A percentile compares a stretch with the other conserved stretches of the same genome.
Conservation (phyloP, 2,888 invertebrate species). For the Zootermopsis nevadensis region DNA sequence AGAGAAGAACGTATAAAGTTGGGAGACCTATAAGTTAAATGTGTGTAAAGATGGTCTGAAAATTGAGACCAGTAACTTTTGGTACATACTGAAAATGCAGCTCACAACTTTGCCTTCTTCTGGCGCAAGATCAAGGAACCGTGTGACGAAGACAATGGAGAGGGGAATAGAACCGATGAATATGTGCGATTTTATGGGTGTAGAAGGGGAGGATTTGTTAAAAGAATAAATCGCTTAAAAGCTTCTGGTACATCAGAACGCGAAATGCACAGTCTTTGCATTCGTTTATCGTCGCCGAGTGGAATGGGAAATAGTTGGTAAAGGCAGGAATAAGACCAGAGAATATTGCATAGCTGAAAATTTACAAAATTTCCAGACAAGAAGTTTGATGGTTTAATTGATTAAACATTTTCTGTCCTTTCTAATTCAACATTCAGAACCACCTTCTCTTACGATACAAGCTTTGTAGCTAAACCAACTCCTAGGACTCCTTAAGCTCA, state of each 20-base stretch:
- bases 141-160: not conserved
- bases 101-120: not conserved
- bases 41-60: conserved; percentile 4
- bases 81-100: not conserved
- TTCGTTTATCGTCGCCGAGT: not conserved
- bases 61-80: not conserved
- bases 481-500: no score
- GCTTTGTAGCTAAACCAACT: no score
- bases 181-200: no score
- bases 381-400: no score
- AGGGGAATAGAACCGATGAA: not conserved
- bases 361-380: no score
- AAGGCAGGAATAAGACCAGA: no score
- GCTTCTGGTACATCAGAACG: not conserved
- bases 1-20: not conserved
- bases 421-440: no score
- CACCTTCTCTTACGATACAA: no score
- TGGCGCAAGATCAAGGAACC: not conserved
- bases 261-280: not conserved
- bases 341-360: no score
- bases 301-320: not conserved
- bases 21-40: not conserved
- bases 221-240: not conserved
- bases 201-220: not conserved
- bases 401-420: no score